These are phyloP conservation scores for Tichodroma muraria DNA, from an alignment of 2,113 vertebrate genomes.

Conservation along the genomic window DNA sequence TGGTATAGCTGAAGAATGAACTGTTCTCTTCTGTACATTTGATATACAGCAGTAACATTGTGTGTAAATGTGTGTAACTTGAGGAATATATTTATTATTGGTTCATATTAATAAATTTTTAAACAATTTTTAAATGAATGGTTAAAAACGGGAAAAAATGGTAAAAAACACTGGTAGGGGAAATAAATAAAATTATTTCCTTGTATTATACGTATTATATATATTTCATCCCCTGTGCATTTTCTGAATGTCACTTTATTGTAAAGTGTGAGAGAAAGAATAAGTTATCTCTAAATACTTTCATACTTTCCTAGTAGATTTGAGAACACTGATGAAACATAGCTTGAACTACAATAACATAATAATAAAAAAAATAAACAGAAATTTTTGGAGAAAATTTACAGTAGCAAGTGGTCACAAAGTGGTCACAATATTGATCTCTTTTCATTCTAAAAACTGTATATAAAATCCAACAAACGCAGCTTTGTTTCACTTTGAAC, in stretches of 20 bases:
- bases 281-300: not conserved
- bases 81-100: not conserved
- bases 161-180: not conserved
- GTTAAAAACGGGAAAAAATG: too few relatives aligned
- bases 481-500: not conserved
- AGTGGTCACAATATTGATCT: not conserved
- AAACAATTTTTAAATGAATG: not conserved
- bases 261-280: not conserved
- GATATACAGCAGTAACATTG: not conserved
- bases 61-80: not conserved
- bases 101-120: not conserved
- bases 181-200: not conserved
- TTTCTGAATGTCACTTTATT: not conserved
- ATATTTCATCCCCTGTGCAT: accelerated
- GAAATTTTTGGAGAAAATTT: not conserved
- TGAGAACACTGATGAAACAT: not conserved
- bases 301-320: not conserved
- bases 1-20: not conserved
- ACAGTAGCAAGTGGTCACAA: not conserved
- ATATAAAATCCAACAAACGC: not conserved
- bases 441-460: not conserved
- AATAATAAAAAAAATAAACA: not conserved
- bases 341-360: not conserved
- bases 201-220: too few relatives aligned
- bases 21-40: not conserved